Conservation (phyloP, 2,113 vertebrate species). For the Cyphomyrus plagiostoma region DNA sequence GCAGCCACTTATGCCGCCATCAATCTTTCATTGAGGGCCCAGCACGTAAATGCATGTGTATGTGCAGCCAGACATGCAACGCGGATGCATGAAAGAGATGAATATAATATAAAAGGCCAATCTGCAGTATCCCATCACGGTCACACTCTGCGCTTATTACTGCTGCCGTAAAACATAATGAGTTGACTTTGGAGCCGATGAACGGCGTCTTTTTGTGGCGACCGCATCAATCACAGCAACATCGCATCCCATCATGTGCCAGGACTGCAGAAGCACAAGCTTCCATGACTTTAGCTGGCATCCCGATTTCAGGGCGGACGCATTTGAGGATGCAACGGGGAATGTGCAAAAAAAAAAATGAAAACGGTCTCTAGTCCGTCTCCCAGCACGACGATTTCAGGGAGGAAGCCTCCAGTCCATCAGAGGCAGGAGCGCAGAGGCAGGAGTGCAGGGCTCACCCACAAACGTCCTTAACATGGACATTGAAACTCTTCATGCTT, state of each 20-base stretch:
- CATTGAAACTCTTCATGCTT: background rate
- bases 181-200: background rate
- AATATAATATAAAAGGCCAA: background rate
- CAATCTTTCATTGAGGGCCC: conserved; percentile 43
- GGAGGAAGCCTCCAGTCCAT: background rate
- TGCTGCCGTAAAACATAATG: background rate
- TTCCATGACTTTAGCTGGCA: background rate
- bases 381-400: background rate
- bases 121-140: background rate
- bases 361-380: background rate
- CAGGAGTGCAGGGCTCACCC: background rate
- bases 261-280: background rate
- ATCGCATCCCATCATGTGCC: background rate
- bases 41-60: conserved; percentile 33
- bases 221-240: background rate
- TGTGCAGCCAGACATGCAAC: background rate
- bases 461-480: background rate
- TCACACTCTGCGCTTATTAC: background rate
- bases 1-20: conserved; percentile 47
- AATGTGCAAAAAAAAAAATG: background rate
- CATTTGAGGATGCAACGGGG: background rate
- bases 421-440: background rate
- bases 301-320: background rate
- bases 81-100: conserved; percentile 1
- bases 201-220: background rate